These are phyloP conservation scores for Archaeoteleia sp. DNA, from an alignment of 2,888 invertebrate species.

Conservation along the genomic window DNA sequence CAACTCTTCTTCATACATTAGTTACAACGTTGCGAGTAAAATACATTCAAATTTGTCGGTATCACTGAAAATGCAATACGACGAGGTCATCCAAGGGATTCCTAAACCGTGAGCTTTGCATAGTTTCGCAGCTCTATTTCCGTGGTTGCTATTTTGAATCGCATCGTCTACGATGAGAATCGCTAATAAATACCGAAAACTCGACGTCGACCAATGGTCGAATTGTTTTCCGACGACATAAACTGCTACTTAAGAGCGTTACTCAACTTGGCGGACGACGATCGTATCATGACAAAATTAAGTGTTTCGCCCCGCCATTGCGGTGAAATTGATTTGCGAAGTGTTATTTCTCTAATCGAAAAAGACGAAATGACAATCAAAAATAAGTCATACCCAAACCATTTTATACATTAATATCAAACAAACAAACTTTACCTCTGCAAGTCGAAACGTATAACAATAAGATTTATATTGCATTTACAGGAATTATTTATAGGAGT, in stretches of 20 bases:
- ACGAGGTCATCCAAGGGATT: slow-evolving; percentile 1
- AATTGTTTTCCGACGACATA: slow-evolving; percentile 47
- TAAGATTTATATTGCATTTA: too few relatives aligned
- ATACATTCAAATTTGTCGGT: too few relatives aligned
- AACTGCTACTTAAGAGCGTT: slow-evolving; percentile 41
- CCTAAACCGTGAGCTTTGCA: slow-evolving; percentile 9
- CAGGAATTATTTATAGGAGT: too few relatives aligned
- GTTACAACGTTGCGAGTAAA: too few relatives aligned
- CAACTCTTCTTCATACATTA: too few relatives aligned
- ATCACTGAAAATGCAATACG: neutral
- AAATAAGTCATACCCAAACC: slow-evolving; percentile 1
- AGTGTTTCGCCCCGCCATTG: slow-evolving; percentile 8
- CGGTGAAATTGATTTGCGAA: neutral
- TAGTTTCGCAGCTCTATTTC: slow-evolving; percentile 30
- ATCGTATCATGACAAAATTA: slow-evolving; percentile 29
- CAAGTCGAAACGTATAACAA: too few relatives aligned
- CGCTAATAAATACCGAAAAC: slow-evolving; percentile 46
- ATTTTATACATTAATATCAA: too few relatives aligned
- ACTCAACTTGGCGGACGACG: slow-evolving; percentile 31
- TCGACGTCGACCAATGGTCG: slow-evolving; percentile 36
- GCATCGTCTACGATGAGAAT: slow-evolving; percentile 36
- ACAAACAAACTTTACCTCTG: too few relatives aligned
- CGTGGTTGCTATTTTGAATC: slow-evolving; percentile 40
- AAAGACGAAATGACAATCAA: slow-evolving; percentile 4
- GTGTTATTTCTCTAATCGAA: neutral